Conservation (phyloP, 2,888 invertebrate species). For the Neoaliturus tenellus region DNA sequence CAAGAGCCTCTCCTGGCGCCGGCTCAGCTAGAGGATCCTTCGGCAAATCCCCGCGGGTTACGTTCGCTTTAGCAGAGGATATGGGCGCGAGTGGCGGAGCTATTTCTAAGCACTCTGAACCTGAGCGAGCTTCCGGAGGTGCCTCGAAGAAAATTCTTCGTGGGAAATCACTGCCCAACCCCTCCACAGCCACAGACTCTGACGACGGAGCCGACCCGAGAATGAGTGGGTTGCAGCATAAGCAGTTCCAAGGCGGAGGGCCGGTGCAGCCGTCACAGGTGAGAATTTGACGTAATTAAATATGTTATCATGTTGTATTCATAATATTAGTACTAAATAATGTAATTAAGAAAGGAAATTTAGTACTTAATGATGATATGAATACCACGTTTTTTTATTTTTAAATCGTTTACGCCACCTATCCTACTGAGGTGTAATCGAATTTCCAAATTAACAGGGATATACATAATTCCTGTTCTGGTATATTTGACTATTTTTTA, state of each 20-base stretch:
- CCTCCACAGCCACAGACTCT: slow-evolving; percentile 46
- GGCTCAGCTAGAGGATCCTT: slow-evolving; percentile 68
- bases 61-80: slow-evolving; percentile 69
- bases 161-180: slow-evolving; percentile 46
- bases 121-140: slow-evolving; percentile 49
- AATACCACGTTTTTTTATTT: too few species aligned
- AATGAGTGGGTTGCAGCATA: slow-evolving; percentile 45
- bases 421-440: too few species aligned
- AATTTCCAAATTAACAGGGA: too few species aligned
- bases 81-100: slow-evolving; percentile 67
- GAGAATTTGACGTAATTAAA: too few species aligned
- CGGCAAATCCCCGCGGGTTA: slow-evolving; percentile 69
- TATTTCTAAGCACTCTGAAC: slow-evolving; percentile 57
- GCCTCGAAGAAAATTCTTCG: slow-evolving; percentile 53
- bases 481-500: too few species aligned
- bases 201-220: slow-evolving; percentile 46
- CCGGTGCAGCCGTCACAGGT: slow-evolving; percentile 30
- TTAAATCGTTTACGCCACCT: too few species aligned
- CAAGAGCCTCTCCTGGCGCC: slow-evolving; percentile 60
- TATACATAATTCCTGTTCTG: too few species aligned
- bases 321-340: too few species aligned
- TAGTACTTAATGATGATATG: too few species aligned
- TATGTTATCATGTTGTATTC: too few species aligned
- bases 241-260: slow-evolving; percentile 52
- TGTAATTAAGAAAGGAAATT: too few species aligned